These are phyloP conservation scores for Trematocara marginatum DNA, from an alignment of 2,113 vertebrate genomes.

Conservation along the genomic window DNA sequence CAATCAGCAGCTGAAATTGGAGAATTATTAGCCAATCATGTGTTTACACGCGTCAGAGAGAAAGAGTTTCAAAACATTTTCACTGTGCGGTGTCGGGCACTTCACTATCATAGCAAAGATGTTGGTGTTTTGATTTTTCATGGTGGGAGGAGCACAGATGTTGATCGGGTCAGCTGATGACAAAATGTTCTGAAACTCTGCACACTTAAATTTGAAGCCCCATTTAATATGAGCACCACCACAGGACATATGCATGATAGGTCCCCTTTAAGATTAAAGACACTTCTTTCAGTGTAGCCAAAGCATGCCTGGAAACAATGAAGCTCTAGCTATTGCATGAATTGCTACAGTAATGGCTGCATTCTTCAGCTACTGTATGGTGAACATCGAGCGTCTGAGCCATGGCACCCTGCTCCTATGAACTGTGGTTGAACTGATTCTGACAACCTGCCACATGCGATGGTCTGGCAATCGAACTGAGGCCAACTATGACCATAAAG, in stretches of 20 bases:
- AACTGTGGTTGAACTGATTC: background rate
- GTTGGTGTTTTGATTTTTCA: background rate
- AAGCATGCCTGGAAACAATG: background rate
- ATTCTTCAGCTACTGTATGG: conserved; percentile 18
- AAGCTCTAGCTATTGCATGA: background rate
- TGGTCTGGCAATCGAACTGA: background rate
- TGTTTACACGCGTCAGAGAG: background rate
- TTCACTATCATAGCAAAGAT: background rate
- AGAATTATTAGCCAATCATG: background rate
- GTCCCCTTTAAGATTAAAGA: background rate
- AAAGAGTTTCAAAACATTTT: background rate
- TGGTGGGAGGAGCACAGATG: background rate
- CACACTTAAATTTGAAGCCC: background rate
- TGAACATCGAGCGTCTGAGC: background rate
- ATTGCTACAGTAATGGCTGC: conserved; percentile 50
- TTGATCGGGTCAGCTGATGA: background rate
- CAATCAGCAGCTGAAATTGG: background rate
- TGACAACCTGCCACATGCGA: background rate
- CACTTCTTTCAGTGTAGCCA: background rate
- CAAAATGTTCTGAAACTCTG: background rate
- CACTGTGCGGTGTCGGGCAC: background rate
- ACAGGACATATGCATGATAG: background rate
- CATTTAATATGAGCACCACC: background rate
- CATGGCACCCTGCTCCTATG: background rate
- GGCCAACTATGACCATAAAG: background rate